These are phyloP conservation scores for Hipparchia sbordonii DNA, from an alignment of 2,888 invertebrate species.

Conservation along the genomic window DNA sequence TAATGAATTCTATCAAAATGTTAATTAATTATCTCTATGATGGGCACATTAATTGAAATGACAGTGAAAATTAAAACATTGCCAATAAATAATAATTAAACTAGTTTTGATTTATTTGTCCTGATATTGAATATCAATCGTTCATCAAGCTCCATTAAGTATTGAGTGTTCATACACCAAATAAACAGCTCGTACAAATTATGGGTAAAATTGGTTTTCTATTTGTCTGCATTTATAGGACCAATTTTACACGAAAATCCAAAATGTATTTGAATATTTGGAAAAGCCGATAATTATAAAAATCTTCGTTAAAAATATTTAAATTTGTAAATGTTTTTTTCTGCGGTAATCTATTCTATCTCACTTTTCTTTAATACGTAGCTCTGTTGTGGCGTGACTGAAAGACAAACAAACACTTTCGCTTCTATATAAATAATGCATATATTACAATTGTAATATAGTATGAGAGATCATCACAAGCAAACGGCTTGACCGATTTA, in stretches of 20 bases:
- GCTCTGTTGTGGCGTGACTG: too few species aligned
- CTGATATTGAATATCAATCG: constrained; percentile 25
- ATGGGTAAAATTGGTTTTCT: background rate
- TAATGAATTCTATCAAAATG: constrained; percentile 14
- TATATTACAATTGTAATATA: too few species aligned
- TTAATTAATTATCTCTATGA: constrained; percentile 27
- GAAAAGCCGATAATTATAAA: background rate
- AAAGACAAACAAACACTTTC: too few species aligned
- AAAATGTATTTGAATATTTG: too few species aligned
- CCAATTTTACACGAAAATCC: background rate
- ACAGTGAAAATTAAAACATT: constrained; percentile 25
- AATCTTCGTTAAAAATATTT: too few species aligned
- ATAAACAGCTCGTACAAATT: constrained; percentile 8
- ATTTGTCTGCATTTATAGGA: background rate
- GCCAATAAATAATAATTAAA: constrained; percentile 14
- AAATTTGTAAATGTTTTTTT: too few species aligned
- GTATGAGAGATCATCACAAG: too few species aligned
- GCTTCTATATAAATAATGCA: too few species aligned
- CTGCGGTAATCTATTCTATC: too few species aligned
- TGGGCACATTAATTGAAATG: constrained; percentile 50
- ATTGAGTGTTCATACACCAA: constrained; percentile 2
- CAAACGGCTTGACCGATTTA: too few species aligned
- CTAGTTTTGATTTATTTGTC: constrained; percentile 21
- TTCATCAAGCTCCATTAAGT: constrained; percentile 18
- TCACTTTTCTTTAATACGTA: too few species aligned